Conservation (phyloP, 2,888 invertebrate species). For the Drosophila rubida region DNA sequence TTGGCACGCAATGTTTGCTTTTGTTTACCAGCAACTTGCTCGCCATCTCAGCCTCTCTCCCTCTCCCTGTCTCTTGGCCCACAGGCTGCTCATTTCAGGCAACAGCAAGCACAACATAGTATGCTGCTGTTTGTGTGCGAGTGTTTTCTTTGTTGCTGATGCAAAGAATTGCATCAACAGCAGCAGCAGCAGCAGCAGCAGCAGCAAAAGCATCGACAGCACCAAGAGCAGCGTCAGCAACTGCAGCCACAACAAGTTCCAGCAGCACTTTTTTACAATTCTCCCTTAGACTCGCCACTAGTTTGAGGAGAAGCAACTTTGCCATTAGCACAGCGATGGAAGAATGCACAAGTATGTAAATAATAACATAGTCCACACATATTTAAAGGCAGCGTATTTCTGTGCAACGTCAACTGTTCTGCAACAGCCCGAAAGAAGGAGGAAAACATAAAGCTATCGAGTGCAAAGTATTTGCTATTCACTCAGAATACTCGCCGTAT, state of each 20-base stretch:
- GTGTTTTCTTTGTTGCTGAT: slow-evolving; percentile 34
- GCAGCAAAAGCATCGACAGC: neutral
- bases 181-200: slow-evolving; percentile 5
- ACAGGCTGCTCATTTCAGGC: slow-evolving; percentile 33
- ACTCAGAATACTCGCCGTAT: no score
- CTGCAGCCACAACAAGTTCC: slow-evolving; percentile 18
- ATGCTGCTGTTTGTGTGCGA: slow-evolving; percentile 12
- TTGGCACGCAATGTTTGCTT: slow-evolving; percentile 78
- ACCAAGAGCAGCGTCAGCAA: slow-evolving; percentile 5
- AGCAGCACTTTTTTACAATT: slow-evolving; percentile 3
- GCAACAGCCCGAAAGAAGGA: neutral
- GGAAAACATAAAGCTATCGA: no score
- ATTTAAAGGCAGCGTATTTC: neutral
- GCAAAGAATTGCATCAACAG: slow-evolving; percentile 30
- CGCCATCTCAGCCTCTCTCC: slow-evolving; percentile 2
- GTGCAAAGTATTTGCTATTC: no score
- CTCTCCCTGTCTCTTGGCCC: neutral
- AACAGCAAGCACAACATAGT: neutral
- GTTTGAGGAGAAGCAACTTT: slow-evolving; percentile 20
- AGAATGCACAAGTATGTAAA: slow-evolving; percentile 7
- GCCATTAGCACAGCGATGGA: slow-evolving; percentile 7
- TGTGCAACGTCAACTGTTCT: neutral
- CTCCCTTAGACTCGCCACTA: neutral
- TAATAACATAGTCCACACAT: neutral
- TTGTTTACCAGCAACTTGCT: slow-evolving; percentile 65